A percentile compares a stretch with the other conserved stretches of the same genome.
phyloP scores from a whole-genome alignment of 1,140 invertebrate genomes.

The Drosophila dunni region DNA sequence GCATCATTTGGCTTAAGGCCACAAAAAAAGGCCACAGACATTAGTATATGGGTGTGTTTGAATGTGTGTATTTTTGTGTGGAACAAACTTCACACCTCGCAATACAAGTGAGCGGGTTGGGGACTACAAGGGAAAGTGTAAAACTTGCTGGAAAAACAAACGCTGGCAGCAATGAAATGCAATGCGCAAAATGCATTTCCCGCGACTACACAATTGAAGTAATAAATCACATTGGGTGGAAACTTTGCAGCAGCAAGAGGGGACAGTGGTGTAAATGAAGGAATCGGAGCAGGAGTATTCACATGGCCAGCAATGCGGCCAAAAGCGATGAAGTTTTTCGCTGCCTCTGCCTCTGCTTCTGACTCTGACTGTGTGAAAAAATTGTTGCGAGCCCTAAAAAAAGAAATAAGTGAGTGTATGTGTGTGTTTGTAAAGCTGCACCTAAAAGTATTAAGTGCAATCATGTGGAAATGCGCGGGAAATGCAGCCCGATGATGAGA shows the following conservation, averaged over 20 bases:
- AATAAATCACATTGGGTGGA: conserved; percentile 70
- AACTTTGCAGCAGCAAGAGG: background rate
- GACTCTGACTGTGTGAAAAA: conserved; percentile 42
- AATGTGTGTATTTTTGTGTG: conserved; percentile 52
- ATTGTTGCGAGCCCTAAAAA: conserved; percentile 36
- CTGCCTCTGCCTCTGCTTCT: conserved; percentile 17
- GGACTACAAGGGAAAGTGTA: background rate
- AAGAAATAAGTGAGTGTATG: conserved; percentile 29
- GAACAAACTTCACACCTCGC: conserved; percentile 74
- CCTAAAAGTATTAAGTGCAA: conserved; percentile 71
- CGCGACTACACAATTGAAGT: conserved; percentile 81
- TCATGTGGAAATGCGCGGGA: conserved; percentile 77
- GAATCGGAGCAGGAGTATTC: conserved; percentile 15
- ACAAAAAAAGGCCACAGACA: conserved; percentile 56
- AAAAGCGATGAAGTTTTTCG: conserved; percentile 53
- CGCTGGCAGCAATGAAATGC: conserved; percentile 76
- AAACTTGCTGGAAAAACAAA: conserved; percentile 60
- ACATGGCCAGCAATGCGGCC: conserved; percentile 41
- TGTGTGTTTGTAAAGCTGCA: conserved; percentile 15
- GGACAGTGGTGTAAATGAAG: background rate
- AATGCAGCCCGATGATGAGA: conserved; percentile 52
- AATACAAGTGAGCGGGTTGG: conserved; percentile 2
- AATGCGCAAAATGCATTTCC: conserved; percentile 82
- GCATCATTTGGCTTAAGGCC: background rate
- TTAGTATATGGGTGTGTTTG: conserved; percentile 53